Evolutionary conservation across 37 sponge, comb jelly and placozoan species (phyloP), one percentile per base, ranked within the genome.

Genomic region (Eunapius fragilis): DNA sequence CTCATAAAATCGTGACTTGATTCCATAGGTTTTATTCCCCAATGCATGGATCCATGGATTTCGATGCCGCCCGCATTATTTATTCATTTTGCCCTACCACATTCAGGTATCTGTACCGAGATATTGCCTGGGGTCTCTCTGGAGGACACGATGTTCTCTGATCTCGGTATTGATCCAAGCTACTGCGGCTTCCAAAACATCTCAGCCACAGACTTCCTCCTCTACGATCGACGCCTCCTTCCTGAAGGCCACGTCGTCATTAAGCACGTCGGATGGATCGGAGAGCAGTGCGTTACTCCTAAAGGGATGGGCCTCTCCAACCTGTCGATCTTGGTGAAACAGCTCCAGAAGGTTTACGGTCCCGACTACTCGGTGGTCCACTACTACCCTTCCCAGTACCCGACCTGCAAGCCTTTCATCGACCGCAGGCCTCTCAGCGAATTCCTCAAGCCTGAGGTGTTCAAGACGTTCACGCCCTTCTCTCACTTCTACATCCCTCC

Each of bases 101-200:
- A 13, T 30, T 45, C 47, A 45, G 80, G 80, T 12, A 80, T 80
- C 50, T 25, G 9, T 10, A 67, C 80, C 28, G n/a, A 80, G 25
- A 67, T 80, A 27, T 33, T 80, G 67, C 80, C 80, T 27, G 80
- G 31, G 67, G 31, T 80, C 4, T 80, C 80, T 50, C 30, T 67
- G 50, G 80, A 80, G 31, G 80, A 80, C 67, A 36, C 58, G 30
- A 31, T 80, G 11, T 28, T 80, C 27, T 49, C 80, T 28, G 80
- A 80, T 80, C 80, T 80, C 9, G 80, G 80, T 23, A 80, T 80
- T n/a, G 80, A 80, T 49, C 80, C 80, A 0, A 49, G 58, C 30
- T 50, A 80, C 80, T 26, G 11, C n/a, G 80, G 80, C n/a, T 32
- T 80, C 26, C 80, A 80, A 33, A n/a, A 17, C 25, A 26, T 80